Percentiles rank a stretch among this genome's conserved stretches.
phyloP scores from a whole-genome alignment of 2,888 invertebrate species.

The Tridacna crocea region DNA sequence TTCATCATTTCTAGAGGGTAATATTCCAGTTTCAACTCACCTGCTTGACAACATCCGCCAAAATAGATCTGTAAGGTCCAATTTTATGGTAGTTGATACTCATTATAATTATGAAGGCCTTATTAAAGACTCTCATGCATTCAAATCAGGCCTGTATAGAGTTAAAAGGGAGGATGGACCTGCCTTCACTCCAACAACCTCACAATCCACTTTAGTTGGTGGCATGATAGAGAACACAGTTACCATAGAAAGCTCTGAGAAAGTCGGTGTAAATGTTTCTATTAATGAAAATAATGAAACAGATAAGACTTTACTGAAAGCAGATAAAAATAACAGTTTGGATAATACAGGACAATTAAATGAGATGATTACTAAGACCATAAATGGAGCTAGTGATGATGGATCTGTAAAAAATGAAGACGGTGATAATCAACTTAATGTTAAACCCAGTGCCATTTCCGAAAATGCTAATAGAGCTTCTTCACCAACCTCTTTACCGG shows the following conservation, averaged over 20 bases:
- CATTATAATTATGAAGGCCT: neutral
- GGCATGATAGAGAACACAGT: neutral
- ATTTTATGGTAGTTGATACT: neutral
- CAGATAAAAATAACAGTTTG: too few species aligned
- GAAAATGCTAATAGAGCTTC: neutral
- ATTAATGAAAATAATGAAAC: too few species aligned
- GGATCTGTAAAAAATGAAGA: neutral
- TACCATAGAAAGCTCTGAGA: neutral
- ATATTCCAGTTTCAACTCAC: conserved; percentile 37
- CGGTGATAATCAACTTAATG: too few species aligned
- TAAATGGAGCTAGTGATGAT: neutral
- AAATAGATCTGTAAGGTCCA: neutral
- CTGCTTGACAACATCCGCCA: conserved; percentile 23
- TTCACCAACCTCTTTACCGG: neutral
- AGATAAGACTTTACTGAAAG: too few species aligned
- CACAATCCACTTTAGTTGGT: neutral
- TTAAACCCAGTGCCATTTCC: neutral
- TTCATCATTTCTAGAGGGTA: conserved; percentile 45
- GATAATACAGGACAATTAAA: neutral
- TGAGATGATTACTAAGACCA: neutral
- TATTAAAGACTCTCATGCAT: neutral
- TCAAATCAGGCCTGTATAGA: neutral
- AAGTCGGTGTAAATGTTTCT: neutral
- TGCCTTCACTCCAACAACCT: neutral
- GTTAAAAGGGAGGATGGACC: neutral